Evolutionary conservation across 2,888 invertebrate species (phyloP), one percentile per base, ranked within the genome.

Genomic region (Plagodis pulveraria): DNA sequence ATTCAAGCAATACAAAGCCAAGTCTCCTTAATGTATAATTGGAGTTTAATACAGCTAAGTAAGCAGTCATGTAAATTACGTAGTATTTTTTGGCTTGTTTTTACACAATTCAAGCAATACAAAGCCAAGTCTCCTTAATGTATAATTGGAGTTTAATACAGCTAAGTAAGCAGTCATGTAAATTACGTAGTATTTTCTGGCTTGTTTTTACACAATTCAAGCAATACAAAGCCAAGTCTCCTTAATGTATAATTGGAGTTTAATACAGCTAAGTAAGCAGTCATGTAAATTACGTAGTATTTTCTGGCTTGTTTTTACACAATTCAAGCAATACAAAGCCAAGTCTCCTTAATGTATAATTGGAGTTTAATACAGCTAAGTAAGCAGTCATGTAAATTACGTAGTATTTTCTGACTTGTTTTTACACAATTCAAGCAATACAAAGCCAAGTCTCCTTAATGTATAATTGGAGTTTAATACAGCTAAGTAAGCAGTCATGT

Each of bases 371-470:
- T 50, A 56, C 56, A 41, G 63, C 52, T 54, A 48, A 51, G 34
- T 48, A 12, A 5, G 11, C 34, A 22, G 48, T 54, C 41, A 53
- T 53, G 5, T 47, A 42, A 41, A 8, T 50, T n/a, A 38, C n/a
- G 11, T 32, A 33, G 22, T 0, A 41, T 47, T 56, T 42, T 45
- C 11, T 10, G 11, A 36, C 36, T 43, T 0, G 12, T 41, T 32
- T 36, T 44, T 36, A 51, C 4, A n/a, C n/a, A n/a, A n/a, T n/a
- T n/a, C n/a, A n/a, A n/a, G n/a, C n/a, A n/a, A n/a, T n/a, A n/a
- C n/a, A n/a, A n/a, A n/a, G n/a, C n/a, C n/a, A 73, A 76, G 65
- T 68, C 68, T 71, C 66, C 65, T 68, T 63, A 71, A 67, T 59
- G 57, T 66, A 63, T 51, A 49, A 50, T 50, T 59, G 58, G 58